Evolutionary conservation across 2,113 vertebrate species (phyloP), one percentile per base, ranked within the genome.

Genomic region (Morone saxatilis): DNA sequence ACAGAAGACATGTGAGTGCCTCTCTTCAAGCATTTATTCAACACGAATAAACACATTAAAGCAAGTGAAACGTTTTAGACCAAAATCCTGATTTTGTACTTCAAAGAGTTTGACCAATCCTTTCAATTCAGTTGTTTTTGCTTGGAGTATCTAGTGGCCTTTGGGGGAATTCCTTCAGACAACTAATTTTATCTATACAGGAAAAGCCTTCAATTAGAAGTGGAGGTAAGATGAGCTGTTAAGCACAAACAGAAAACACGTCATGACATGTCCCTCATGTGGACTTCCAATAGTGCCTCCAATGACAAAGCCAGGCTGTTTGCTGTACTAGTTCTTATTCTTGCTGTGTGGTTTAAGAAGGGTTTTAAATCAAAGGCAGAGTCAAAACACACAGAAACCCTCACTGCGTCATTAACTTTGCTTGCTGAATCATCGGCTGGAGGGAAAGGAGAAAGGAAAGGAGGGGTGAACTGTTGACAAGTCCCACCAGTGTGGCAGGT

Each of bases 401-500:
- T 74, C 0, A 56, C 50, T 17, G 69, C 41, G 73, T 81, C 81
- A 73, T 89, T 92, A 71, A 69, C 59, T 87, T 86, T 57, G 75
- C 78, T 40, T 80, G 83, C 86, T 91, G 85, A 94, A 61, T 93
- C 83, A 91, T 90, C 88, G 91, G 72, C 62, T 79, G 45, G 41
- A 81, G 78, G 51, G 66, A 70, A 65, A 68, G 22, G 40, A 41
- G 38, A 60, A 22, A 57, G 56, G 76, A 67, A 71, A 78, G 70
- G 67, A 80, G 83, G 84, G 40, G 51, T 38, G 67, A 70, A 50
- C 82, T 69, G 73, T 67, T 85, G 88, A 86, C 56, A 31, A 31
- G 11, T 13, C 45, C 89, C 88, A 88, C 90, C 92, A 92, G 78
- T 83, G 76, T 63, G 61, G 25, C 68, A 67, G 79, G 84, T 90